Conservation (phyloP, 2,113 vertebrate genomes). For the Nymphicus hollandicus region DNA sequence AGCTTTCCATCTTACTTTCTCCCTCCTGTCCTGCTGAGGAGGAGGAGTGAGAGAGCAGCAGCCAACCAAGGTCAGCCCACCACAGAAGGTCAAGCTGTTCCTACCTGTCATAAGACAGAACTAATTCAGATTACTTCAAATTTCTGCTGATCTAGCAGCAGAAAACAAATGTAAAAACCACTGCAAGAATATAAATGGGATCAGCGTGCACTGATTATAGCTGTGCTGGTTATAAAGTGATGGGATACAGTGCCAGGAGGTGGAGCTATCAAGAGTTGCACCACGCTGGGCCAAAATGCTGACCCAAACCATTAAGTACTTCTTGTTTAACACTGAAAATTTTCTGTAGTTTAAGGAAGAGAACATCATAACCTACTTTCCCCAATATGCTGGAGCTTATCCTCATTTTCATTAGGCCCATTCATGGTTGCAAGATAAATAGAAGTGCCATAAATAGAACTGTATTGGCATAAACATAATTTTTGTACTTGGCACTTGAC, state of each 20-base stretch:
- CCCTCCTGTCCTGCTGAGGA: background rate
- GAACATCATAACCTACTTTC: conserved; percentile 38
- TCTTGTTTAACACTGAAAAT: background rate
- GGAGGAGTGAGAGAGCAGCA: background rate
- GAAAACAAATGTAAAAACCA: background rate
- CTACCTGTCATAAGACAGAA: background rate
- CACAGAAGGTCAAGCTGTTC: background rate
- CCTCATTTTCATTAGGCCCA: conserved; percentile 25
- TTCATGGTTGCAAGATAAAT: background rate
- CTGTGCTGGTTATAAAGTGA: background rate
- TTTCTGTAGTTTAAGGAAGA: conserved; percentile 6
- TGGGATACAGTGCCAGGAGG: background rate
- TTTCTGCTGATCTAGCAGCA: background rate
- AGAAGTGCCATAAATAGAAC: conserved; percentile 20
- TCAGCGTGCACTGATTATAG: fast-evolving
- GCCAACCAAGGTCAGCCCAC: background rate
- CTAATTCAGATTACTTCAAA: background rate
- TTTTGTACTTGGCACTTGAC: conserved; percentile 7
- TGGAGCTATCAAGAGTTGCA: background rate
- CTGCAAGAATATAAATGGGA: background rate
- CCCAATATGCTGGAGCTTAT: background rate
- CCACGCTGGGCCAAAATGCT: background rate
- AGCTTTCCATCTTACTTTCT: background rate
- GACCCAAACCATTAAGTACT: background rate
- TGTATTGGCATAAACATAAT: conserved; percentile 34